Conservation (phyloP, 2,888 invertebrate genomes). For the Epirrhoe tristata region DNA sequence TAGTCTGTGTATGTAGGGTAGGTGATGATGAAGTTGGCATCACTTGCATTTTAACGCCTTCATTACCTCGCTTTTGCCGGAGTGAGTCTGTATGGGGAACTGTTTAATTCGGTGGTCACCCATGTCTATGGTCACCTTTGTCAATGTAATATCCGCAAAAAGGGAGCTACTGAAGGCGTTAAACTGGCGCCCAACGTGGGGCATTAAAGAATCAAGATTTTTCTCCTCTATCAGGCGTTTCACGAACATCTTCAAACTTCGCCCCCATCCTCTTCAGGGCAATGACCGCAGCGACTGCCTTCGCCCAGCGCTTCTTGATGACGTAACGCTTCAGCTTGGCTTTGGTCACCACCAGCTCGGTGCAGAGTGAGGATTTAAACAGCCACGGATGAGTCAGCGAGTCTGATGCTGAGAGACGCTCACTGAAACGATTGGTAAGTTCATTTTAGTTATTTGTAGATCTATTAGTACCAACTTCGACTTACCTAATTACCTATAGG, state of each 20-base stretch:
- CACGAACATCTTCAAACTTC: constrained; percentile 85
- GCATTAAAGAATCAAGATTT: constrained; percentile 5
- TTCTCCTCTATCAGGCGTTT: constrained; percentile 37
- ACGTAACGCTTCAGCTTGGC: constrained; percentile 94
- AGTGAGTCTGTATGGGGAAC: too few species aligned
- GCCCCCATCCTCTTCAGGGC: constrained; percentile 95
- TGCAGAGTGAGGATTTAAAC: constrained; percentile 86
- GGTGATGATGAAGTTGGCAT: too few species aligned
- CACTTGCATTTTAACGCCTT: too few species aligned
- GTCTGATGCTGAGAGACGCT: constrained; percentile 89
- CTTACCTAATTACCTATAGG: neutral
- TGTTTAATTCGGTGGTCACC: too few species aligned
- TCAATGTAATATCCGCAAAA: too few species aligned
- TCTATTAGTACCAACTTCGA: too few species aligned
- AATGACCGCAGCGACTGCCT: constrained; percentile 94
- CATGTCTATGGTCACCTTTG: too few species aligned
- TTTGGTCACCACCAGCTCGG: constrained; percentile 90
- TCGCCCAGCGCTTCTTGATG: constrained; percentile 95
- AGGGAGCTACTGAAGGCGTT: too few species aligned
- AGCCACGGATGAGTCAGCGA: constrained; percentile 94
- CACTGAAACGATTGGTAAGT: constrained; percentile 75
- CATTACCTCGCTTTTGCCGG: too few species aligned
- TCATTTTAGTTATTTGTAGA: too few species aligned
- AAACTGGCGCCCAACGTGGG: too few species aligned
- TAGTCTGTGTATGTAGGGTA: too few species aligned